Evolutionary conservation across 2,888 invertebrate species (phyloP).

Genomic region (Cosmopolites sordidus): DNA sequence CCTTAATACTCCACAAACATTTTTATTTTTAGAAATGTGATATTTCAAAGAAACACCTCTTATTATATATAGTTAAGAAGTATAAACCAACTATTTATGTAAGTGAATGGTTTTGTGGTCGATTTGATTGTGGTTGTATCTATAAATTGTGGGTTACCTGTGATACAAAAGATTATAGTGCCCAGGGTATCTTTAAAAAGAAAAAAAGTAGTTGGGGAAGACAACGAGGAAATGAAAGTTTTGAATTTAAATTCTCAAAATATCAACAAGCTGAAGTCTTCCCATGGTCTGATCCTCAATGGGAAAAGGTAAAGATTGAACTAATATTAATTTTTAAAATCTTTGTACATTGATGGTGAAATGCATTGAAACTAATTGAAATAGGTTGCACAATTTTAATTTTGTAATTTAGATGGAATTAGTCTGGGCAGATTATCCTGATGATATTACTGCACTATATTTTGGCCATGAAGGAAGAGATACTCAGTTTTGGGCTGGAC

Average conservation of each 20-base stretch:
- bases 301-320: conserved; percentile 34
- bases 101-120: conserved; percentile 50
- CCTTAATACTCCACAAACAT: too few relatives aligned
- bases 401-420: conserved; percentile 41
- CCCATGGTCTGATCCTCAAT: conserved; percentile 29
- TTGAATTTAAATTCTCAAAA: too few relatives aligned
- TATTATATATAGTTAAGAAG: conserved; percentile 47
- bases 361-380: too few relatives aligned
- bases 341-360: too few relatives aligned
- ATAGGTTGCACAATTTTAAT: too few relatives aligned
- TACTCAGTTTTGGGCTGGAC: conserved; percentile 59
- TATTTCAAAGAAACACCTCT: conserved; percentile 27
- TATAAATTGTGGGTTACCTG: too few relatives aligned
- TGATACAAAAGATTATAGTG: too few relatives aligned
- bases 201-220: too few relatives aligned
- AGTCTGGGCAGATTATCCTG: conserved; percentile 52
- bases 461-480: conserved; percentile 58
- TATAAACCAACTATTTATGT: conserved; percentile 53
- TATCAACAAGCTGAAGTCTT: conserved; percentile 8
- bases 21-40: conserved; percentile 26
- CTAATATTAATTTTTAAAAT: too few relatives aligned
- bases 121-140: conserved; percentile 50
- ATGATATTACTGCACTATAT: conserved; percentile 49
- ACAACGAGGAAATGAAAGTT: too few relatives aligned
- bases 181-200: too few relatives aligned